Base-by-base conservation (phyloP, 2,797 vertebrate species). In the Paratrypauchen microcephalus region DNA sequence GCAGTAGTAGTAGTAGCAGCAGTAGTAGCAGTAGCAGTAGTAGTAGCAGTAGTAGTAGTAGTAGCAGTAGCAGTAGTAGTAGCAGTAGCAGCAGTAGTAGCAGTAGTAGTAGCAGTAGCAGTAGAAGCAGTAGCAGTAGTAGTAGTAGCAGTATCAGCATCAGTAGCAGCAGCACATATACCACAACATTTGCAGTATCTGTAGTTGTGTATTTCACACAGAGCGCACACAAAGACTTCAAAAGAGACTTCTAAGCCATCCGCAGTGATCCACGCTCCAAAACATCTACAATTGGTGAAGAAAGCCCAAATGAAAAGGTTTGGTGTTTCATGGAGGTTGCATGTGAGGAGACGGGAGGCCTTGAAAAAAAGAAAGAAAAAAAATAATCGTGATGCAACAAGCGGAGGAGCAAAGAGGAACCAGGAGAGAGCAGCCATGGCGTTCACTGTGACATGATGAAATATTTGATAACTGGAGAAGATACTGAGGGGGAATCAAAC, bases 361-460 rank as follows among this genome's bases (percentile, higher is more conserved):
- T 36, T 36, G 32, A 2, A 36, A 76, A 75, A 64, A 52, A 75
- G 76, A n/a, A n/a, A 71, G 72, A 76, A n/a, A 36, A 72, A 39
- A 54, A 71, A 71, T 70, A 60, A 54, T 62, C 70, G 65, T 90
- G 89, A 90, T 83, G 87, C 89, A 92, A 91, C 80, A 86, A 72
- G 66, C 80, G 78, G 71, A n/a, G 64, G 41, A 32, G 23, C 58
- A 63, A 71, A 75, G 69, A 73, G 60, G 78, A 74, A 72, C 24
- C 62, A 77, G 72, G 79, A 72, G 74, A 65, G 72, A 62, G 56
- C 62, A 68, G 81, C 57, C 61, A 72, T 71, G 78, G 76, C 67
- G 75, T 86, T 89, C 87, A 77, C 77, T 68, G 84, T 77, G 82
- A 85, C 81, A 81, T 90, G 84, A 89, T 70, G 75, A 81, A 81